Conservation (phyloP, 2,797 vertebrate genomes). For the Macroramphosus scolopax region DNA sequence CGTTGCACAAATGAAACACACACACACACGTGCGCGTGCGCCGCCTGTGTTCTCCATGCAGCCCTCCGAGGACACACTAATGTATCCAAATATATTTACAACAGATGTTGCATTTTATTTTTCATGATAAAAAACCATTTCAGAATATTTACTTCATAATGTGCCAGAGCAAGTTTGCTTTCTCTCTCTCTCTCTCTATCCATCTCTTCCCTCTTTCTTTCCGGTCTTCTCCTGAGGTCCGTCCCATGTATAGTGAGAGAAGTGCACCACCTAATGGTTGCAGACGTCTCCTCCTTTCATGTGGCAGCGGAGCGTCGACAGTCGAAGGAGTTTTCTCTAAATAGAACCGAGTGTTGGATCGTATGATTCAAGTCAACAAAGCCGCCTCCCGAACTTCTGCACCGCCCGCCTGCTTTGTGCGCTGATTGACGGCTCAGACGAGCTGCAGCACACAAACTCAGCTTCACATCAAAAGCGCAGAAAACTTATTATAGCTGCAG, state of each 20-base stretch:
- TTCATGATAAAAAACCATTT: constrained; percentile 84
- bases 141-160: constrained; percentile 80
- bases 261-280: constrained; percentile 82
- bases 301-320: no score
- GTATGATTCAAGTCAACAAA: no score
- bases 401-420: no score
- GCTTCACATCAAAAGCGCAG: no score
- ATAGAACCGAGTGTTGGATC: no score
- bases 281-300: constrained; percentile 31
- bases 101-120: constrained; percentile 86
- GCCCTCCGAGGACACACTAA: constrained; percentile 80
- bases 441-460: no score
- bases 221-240: constrained; percentile 54
- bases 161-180: constrained; percentile 64
- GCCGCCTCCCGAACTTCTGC: no score
- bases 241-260: constrained; percentile 68
- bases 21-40: constrained; percentile 20
- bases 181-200: constrained; percentile 17
- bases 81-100: constrained; percentile 86
- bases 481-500: no score
- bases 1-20: constrained; percentile 31
- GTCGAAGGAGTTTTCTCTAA: no score
- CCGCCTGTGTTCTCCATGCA: constrained; percentile 60
- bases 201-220: constrained; percentile 13
- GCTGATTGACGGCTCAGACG: no score